Percentiles rank a stretch among this genome's conserved stretches.
phyloP scores from a whole-genome alignment of 2,888 invertebrate genomes.

The Diaperis boleti region DNA sequence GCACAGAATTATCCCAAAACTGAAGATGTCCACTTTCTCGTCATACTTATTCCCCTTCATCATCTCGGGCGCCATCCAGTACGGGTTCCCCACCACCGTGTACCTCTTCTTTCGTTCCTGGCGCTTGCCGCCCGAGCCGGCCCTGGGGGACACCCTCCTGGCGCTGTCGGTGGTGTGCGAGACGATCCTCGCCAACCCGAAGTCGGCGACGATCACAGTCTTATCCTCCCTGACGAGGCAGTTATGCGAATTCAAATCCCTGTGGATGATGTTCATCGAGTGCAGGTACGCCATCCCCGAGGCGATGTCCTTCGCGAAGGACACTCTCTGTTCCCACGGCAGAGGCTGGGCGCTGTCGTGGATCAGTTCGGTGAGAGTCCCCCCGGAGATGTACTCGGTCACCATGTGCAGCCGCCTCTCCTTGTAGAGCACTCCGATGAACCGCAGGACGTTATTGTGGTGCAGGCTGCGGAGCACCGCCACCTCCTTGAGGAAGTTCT shows the following conservation, averaged over 20 bases:
- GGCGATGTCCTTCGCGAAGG: slow-evolving; percentile 91
- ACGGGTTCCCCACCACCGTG: slow-evolving; percentile 96
- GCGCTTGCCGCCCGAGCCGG: slow-evolving; percentile 46
- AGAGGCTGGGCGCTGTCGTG: slow-evolving; percentile 79
- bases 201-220: slow-evolving; percentile 95
- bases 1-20: slow-evolving; percentile 94
- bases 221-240: slow-evolving; percentile 85
- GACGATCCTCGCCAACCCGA: slow-evolving; percentile 90
- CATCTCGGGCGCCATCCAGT: slow-evolving; percentile 99
- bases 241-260: slow-evolving; percentile 96
- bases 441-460: slow-evolving; percentile 91
- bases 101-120: slow-evolving; percentile 86
- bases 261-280: slow-evolving; percentile 93
- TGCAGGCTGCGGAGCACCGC: slow-evolving; percentile 90
- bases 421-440: slow-evolving; percentile 93
- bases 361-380: slow-evolving; percentile 87
- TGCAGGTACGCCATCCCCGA: slow-evolving; percentile 95
- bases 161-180: slow-evolving; percentile 64
- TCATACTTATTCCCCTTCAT: slow-evolving; percentile 97
- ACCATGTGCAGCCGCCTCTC: slow-evolving; percentile 92
- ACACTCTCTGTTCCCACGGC: slow-evolving; percentile 84
- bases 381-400: slow-evolving; percentile 93
- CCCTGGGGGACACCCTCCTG: slow-evolving; percentile 57
- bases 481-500: slow-evolving; percentile 95
- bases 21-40: slow-evolving; percentile 96